A percentile compares a stretch with the other conserved stretches of the same genome.
Evolutionary conservation across 2,113 vertebrate species (phyloP).

Genomic region (Epinephelus moara): DNA sequence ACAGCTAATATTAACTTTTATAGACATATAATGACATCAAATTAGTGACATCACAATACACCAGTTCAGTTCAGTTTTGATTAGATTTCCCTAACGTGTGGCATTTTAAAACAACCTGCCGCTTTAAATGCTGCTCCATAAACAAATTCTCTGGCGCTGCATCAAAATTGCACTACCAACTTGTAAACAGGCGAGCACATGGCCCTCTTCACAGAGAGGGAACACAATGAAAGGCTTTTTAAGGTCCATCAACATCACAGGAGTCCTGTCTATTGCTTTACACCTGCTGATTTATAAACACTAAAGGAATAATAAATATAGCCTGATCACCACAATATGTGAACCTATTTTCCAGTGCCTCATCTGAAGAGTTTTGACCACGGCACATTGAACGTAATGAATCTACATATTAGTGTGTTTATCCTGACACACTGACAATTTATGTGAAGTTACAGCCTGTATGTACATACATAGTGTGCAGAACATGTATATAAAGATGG

Average conservation of each 20-base stretch:
- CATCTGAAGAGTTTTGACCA: not conserved
- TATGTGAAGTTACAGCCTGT: not conserved
- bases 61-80: not conserved
- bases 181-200: constrained; percentile 62
- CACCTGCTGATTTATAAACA: constrained; percentile 40
- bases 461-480: not conserved
- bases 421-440: not conserved
- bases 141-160: constrained; percentile 43
- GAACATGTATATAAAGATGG: not conserved
- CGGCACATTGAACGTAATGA: not conserved
- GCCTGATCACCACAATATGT: constrained; percentile 17
- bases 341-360: constrained; percentile 33
- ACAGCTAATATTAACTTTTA: not conserved
- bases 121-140: constrained; percentile 33
- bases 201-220: constrained; percentile 29
- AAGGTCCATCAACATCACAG: constrained; percentile 19
- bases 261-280: constrained; percentile 23
- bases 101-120: constrained; percentile 12
- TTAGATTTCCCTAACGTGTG: not conserved
- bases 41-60: not conserved
- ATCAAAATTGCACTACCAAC: constrained; percentile 59
- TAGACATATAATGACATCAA: not conserved
- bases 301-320: constrained; percentile 39
- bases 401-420: constrained; percentile 4
- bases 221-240: constrained; percentile 39